These are phyloP conservation scores for Proteles cristata DNA, from an alignment of 2,113 vertebrate species.

Conservation along the genomic window DNA sequence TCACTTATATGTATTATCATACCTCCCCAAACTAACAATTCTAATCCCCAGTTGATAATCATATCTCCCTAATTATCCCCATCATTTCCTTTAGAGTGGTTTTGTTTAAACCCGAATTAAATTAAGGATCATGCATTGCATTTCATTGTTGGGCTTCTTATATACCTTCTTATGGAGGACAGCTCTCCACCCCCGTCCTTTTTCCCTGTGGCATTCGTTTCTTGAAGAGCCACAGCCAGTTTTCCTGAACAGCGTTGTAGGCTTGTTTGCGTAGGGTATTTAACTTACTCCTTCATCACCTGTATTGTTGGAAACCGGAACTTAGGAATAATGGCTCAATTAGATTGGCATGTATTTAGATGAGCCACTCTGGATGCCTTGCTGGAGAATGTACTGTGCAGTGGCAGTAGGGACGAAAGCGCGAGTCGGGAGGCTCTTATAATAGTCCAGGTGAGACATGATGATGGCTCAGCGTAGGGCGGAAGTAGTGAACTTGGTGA, in stretches of 20 bases:
- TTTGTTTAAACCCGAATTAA: constrained; percentile 39
- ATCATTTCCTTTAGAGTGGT: background rate
- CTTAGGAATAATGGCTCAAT: background rate
- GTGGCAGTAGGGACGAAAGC: background rate
- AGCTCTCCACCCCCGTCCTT: background rate
- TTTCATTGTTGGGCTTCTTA: background rate
- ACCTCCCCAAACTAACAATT: background rate
- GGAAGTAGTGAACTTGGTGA: background rate
- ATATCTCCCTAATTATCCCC: background rate
- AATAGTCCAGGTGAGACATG: background rate
- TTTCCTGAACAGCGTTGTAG: background rate
- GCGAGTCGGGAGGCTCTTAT: background rate
- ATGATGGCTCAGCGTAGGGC: background rate
- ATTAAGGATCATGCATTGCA: background rate
- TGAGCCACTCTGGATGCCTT: background rate
- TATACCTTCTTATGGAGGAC: background rate
- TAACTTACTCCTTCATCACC: background rate
- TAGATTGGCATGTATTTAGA: background rate
- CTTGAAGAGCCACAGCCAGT: background rate
- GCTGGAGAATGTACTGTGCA: background rate
- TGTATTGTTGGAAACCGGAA: constrained; percentile 17
- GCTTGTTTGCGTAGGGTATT: background rate
- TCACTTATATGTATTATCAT: background rate
- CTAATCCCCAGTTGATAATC: background rate
- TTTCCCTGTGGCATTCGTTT: background rate